Percentiles rank a stretch among this genome's conserved stretches.
Conservation (phyloP, 2,797 vertebrate species). For the Macrochelys suwanniensis region DNA sequence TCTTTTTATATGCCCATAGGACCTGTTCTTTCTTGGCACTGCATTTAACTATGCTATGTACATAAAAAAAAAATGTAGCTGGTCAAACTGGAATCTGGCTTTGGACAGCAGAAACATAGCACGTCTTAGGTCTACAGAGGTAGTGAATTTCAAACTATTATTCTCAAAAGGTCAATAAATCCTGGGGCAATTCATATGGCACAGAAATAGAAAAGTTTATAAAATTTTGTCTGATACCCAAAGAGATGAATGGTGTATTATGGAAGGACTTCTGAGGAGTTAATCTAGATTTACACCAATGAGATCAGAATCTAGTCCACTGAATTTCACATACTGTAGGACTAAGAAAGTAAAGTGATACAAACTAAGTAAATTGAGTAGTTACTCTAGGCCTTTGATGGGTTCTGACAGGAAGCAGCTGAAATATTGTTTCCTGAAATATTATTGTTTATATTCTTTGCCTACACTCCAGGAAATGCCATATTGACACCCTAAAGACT, state of each 20-base stretch:
- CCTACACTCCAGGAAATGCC: neutral
- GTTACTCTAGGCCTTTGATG: neutral
- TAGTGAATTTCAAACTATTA: neutral
- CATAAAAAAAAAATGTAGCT: neutral
- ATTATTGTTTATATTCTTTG: neutral
- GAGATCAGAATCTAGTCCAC: constrained; percentile 7
- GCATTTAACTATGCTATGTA: neutral
- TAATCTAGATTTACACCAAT: neutral
- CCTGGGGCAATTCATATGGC: neutral
- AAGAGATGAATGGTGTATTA: neutral
- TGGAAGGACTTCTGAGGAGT: neutral
- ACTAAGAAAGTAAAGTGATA: neutral
- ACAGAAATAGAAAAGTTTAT: constrained; percentile 1
- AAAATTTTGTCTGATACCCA: neutral
- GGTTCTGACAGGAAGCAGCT: neutral
- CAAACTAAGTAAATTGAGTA: neutral
- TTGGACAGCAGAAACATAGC: neutral
- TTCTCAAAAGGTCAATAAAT: neutral
- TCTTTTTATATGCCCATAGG: neutral
- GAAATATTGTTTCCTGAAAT: neutral
- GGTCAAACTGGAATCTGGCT: neutral
- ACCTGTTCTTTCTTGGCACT: neutral
- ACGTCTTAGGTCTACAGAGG: neutral
- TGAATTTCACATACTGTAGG: neutral
- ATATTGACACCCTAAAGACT: neutral